Conservation (phyloP, 2,888 invertebrate species). For the Aphidius colemani region DNA sequence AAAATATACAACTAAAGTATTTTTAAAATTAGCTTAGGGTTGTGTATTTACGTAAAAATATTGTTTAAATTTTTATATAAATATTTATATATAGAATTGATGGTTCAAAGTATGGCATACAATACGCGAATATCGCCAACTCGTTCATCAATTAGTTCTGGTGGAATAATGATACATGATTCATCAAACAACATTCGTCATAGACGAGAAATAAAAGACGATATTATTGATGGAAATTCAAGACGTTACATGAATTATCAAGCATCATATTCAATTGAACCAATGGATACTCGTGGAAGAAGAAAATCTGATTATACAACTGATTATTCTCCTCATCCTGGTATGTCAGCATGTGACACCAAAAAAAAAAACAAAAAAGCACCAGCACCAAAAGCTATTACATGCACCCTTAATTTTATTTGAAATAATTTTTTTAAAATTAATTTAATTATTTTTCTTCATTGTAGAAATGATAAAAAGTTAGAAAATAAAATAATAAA, state of each 20-base stretch:
- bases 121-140: slow-evolving; percentile 8
- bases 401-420: slow-evolving; percentile 12
- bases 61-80: neutral
- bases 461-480: neutral
- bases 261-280: slow-evolving; percentile 5
- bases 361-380: neutral
- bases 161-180: slow-evolving; percentile 39
- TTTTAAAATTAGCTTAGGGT: too few relatives aligned
- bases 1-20: neutral
- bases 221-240: slow-evolving; percentile 13
- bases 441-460: neutral
- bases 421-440: neutral
- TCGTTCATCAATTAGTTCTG: slow-evolving; percentile 3
- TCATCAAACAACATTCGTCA: slow-evolving; percentile 47
- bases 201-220: slow-evolving; percentile 40
- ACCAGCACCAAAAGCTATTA: neutral
- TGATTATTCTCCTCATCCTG: slow-evolving; percentile 52
- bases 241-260: slow-evolving; percentile 42
- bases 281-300: slow-evolving; percentile 45
- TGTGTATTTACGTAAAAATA: neutral
- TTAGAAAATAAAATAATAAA: neutral
- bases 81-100: slow-evolving; percentile 2
- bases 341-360: slow-evolving; percentile 40
- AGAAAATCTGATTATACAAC: slow-evolving; percentile 50
- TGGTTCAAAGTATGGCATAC: slow-evolving; percentile 10